Percentiles rank a stretch among this genome's conserved stretches.
Evolutionary conservation across 2,888 invertebrate species (phyloP).

Genomic region (Macrosiphum euphorbiae): DNA sequence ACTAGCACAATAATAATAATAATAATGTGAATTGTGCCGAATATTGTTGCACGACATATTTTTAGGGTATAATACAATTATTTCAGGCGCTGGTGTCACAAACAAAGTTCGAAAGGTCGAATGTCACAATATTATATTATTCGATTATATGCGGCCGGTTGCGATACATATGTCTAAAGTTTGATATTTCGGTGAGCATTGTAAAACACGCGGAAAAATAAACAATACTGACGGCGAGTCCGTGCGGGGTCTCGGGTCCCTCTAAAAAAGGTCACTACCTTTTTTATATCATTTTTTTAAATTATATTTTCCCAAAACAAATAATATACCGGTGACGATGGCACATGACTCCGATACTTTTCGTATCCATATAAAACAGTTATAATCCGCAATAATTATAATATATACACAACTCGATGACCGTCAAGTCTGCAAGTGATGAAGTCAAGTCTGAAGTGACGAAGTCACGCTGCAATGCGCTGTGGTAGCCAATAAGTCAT

Average conservation of each 20-base stretch:
- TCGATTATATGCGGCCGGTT: neutral
- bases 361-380: neutral
- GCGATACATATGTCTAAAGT: neutral
- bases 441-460: neutral
- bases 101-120: conserved; percentile 5
- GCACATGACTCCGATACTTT: neutral
- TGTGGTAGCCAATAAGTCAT: neutral
- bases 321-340: neutral
- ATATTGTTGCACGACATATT: neutral
- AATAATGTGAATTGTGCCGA: neutral
- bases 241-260: neutral
- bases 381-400: neutral
- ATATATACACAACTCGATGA: neutral
- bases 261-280: conserved; percentile 9
- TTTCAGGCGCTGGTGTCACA: neutral
- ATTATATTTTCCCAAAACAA: neutral
- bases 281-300: neutral
- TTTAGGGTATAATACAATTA: neutral
- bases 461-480: neutral
- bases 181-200: neutral
- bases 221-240: neutral
- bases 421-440: neutral
- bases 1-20: neutral
- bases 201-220: neutral
- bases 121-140: conserved; percentile 35